Percentiles rank a stretch among this genome's conserved stretches.
Conservation (phyloP, 1,140 invertebrate genomes). For the Drosophila sucinea region DNA sequence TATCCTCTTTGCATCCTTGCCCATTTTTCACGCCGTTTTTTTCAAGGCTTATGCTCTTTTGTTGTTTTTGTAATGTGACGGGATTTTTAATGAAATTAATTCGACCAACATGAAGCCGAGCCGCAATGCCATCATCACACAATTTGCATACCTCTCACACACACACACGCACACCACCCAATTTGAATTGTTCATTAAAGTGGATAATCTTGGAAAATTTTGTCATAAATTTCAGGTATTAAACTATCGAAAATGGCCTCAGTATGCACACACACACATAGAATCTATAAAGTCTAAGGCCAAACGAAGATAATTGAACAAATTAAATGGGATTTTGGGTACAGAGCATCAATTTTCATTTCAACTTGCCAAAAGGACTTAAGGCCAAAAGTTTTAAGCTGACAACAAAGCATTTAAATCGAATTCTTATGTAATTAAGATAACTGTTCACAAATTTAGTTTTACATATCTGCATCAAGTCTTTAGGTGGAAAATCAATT, state of each 20-base stretch:
- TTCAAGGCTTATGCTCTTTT: slow-evolving; percentile 1
- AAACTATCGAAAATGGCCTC: slow-evolving; percentile 2
- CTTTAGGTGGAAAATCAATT: too few relatives aligned
- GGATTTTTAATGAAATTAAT: slow-evolving; percentile 19
- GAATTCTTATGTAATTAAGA: neutral
- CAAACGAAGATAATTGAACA: too few relatives aligned
- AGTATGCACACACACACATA: too few relatives aligned
- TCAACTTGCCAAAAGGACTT: neutral
- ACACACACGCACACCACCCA: neutral
- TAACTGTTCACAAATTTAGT: neutral
- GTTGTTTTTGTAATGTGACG: slow-evolving; percentile 7
- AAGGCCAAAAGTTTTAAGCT: slow-evolving; percentile 7
- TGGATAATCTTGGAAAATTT: slow-evolving; percentile 2
- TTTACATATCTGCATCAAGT: too few relatives aligned
- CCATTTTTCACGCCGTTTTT: slow-evolving; percentile 12
- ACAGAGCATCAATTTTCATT: slow-evolving; percentile 4
- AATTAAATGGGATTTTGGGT: neutral
- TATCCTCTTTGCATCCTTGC: slow-evolving; percentile 12
- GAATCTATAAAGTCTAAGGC: too few relatives aligned
- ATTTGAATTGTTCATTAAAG: slow-evolving; percentile 8
- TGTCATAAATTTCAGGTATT: slow-evolving; percentile 9
- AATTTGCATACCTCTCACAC: neutral
- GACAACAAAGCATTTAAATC: neutral
- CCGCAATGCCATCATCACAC: slow-evolving; percentile 1
- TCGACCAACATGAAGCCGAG: slow-evolving; percentile 2